Evolutionary conservation across 2,888 invertebrate genomes (phyloP), one percentile per base, ranked within the genome.

Genomic region (Aporophyla nigra): DNA sequence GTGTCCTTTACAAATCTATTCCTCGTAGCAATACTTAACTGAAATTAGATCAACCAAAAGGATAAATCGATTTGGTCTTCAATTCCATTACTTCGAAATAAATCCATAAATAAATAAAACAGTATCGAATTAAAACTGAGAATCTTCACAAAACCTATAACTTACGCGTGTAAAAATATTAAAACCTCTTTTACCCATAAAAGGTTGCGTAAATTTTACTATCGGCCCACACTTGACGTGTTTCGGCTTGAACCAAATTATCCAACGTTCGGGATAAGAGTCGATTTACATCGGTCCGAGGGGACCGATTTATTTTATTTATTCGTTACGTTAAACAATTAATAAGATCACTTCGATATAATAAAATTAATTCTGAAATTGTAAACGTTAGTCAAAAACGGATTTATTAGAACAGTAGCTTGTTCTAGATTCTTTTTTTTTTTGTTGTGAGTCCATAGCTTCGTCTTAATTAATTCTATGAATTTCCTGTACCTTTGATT

Each of bases 141-240:
- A 68, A 61, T 73, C 59, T 80, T 66, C 71, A 65, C 65, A 74
- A 72, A 76, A 75, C 67, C 78, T 24, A 70, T 87, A 70, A 85
- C 56, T 76, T 56, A 12, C 19, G 21, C 4, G 70, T 53, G 86
- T 80, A 85, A 85, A 79, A 79, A 76, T 87, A 87, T 86, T 83
- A 71, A 85, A 86, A 86, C 78, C 86, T 85, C 74, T 78, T 83
- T 80, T 63, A 70, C 33, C 65, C 74, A 72, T 87, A 86, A 86
- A 87, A 83, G 76, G 74, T 78, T 71, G 72, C 80, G 82, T 88
- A 87, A 88, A 88, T 87, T 88, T 88, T 88, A 87, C 76, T 81
- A 84, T 85, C 83, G 68, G 67, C 79, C 82, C 79, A 67, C 66
- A 82, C 83, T 86, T 80, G 87, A 81, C 85, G 88, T 82, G 87